Conservation (phyloP, 2,797 vertebrate species). For the Kryptolebias ocellatus region DNA sequence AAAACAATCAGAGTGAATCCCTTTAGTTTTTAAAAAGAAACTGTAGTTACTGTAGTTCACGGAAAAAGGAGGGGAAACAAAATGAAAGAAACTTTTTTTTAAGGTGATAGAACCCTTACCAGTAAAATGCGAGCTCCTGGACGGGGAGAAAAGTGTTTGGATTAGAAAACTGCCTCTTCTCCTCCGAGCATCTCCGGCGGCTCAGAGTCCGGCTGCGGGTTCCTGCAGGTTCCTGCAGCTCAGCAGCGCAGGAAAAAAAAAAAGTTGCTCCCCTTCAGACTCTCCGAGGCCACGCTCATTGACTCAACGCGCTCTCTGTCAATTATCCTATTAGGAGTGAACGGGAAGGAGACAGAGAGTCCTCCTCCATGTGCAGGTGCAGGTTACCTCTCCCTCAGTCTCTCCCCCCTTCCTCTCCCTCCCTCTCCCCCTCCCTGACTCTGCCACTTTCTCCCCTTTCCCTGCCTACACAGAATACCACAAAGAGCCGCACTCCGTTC, state of each 20-base stretch:
- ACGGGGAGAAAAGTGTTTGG: conserved; percentile 14
- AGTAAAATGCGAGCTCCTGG: conserved; percentile 25
- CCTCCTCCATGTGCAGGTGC: conserved; percentile 63
- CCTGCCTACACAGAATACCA: conserved; percentile 13
- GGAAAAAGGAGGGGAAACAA: too few species aligned
- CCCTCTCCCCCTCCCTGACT: not conserved
- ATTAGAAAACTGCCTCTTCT: not conserved
- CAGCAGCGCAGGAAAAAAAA: conserved; percentile 43
- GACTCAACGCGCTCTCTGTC: conserved; percentile 52
- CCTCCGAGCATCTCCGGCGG: conserved; percentile 56
- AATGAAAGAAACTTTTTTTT: too few species aligned
- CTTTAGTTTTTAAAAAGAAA: too few species aligned
- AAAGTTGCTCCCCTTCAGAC: conserved; percentile 23
- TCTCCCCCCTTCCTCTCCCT: not conserved
- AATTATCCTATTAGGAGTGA: conserved; percentile 68
- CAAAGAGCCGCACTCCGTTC: not conserved
- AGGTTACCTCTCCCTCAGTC: conserved; percentile 45
- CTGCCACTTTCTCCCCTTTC: conserved; percentile 6
- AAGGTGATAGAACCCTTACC: conserved; percentile 24
- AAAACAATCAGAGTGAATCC: too few species aligned
- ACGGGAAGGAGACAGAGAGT: conserved; percentile 42
- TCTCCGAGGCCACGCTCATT: conserved; percentile 44
- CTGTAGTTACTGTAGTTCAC: too few species aligned
- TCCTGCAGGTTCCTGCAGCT: conserved; percentile 41
- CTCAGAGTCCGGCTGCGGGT: conserved; percentile 6